Percentiles rank a stretch among this genome's conserved stretches.
phyloP scores from a whole-genome alignment of 2,888 invertebrate species.

The Cephus pulcher region DNA sequence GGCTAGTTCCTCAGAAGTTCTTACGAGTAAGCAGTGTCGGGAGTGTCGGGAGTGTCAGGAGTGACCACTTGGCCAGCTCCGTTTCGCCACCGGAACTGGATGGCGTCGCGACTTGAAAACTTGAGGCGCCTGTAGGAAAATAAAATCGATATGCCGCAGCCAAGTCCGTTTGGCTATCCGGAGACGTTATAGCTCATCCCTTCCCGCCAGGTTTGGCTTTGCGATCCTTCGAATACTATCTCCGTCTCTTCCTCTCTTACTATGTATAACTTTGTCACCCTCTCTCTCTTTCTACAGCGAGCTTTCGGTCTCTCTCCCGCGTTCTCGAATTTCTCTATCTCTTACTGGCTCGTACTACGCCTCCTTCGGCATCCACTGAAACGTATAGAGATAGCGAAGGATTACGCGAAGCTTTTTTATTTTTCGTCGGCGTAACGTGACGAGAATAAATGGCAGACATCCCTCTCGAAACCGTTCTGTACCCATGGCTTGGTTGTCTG shows the following conservation, averaged over 20 bases:
- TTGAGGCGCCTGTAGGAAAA: conserved; percentile 45
- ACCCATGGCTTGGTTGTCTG: conserved; percentile 1
- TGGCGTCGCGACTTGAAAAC: conserved; percentile 36
- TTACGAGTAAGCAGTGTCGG: neutral
- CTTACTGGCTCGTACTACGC: neutral
- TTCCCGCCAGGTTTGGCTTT: conserved; percentile 23
- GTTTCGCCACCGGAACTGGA: conserved; percentile 4
- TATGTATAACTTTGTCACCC: conserved; percentile 21
- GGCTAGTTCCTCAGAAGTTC: neutral
- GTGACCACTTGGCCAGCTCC: conserved; percentile 24
- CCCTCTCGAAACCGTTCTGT: conserved; percentile 26
- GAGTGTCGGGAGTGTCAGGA: neutral
- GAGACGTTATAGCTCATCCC: conserved; percentile 25
- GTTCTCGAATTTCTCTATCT: neutral
- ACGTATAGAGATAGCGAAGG: conserved; percentile 57
- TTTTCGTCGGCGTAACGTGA: conserved; percentile 52
- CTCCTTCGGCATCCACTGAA: conserved; percentile 47
- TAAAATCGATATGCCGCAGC: conserved; percentile 62
- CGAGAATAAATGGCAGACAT: conserved; percentile 59
- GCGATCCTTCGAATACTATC: conserved; percentile 32
- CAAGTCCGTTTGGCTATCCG: conserved; percentile 38
- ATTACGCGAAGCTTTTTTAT: conserved; percentile 50
- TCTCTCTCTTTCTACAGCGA: conserved; percentile 17
- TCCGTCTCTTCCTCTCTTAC: neutral
- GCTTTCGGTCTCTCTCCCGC: conserved; percentile 20